Conservation (phyloP, 2,888 invertebrate species). For the Eupeodes latifasciatus region DNA sequence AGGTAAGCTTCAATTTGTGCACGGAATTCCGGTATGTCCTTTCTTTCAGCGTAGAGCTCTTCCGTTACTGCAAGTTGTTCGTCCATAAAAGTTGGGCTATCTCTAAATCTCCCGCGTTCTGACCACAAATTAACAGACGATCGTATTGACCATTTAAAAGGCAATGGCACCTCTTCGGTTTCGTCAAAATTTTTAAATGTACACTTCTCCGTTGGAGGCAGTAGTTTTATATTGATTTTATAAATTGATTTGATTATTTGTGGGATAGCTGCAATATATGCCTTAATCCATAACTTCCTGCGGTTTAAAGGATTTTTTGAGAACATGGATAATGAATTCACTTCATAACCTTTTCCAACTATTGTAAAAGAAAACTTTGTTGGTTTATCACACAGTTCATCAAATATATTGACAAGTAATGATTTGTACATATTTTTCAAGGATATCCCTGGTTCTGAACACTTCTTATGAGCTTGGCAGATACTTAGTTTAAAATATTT, state of each 20-base stretch:
- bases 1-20: constrained; percentile 79
- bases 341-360: no score
- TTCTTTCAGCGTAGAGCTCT: constrained; percentile 76
- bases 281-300: constrained; percentile 78
- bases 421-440: no score
- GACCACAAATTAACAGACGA: constrained; percentile 80
- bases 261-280: neutral
- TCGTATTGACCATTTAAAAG: constrained; percentile 77
- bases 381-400: no score
- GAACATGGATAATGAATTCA: constrained; percentile 15
- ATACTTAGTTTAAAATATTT: no score
- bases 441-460: no score
- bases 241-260: neutral
- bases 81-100: constrained; percentile 77
- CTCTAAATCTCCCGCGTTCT: constrained; percentile 79
- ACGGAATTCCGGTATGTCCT: constrained; percentile 74
- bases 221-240: neutral
- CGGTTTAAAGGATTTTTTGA: constrained; percentile 57
- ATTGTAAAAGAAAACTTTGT: no score
- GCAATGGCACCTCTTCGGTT: constrained; percentile 37
- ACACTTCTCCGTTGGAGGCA: constrained; percentile 52
- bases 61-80: constrained; percentile 80
- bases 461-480: no score
- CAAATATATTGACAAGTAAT: no score
- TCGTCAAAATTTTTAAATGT: constrained; percentile 77